These are phyloP conservation scores for Hydrolagus colliei DNA, from an alignment of 2,797 vertebrate species.

Conservation along the genomic window DNA sequence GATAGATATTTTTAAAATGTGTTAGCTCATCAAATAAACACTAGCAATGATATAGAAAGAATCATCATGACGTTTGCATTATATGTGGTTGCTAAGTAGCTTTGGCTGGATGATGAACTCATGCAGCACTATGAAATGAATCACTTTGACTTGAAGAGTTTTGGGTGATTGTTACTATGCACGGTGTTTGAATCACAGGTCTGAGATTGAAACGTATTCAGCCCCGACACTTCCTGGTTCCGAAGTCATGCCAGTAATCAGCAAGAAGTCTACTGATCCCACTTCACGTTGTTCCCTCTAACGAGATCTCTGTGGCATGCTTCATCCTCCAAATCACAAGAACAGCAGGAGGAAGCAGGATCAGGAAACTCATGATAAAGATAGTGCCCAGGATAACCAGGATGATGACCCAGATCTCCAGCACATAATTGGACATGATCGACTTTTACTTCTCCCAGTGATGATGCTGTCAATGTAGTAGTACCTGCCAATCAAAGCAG, in stretches of 20 bases:
- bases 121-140: neutral
- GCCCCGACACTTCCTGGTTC: too few species aligned
- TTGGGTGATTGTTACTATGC: neutral
- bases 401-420: constrained; percentile 46
- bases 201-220: neutral
- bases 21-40: too few species aligned
- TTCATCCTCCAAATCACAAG: constrained; percentile 48
- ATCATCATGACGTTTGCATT: too few species aligned
- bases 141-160: neutral
- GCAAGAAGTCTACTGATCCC: neutral
- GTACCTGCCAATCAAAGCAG: neutral
- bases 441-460: neutral
- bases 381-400: constrained; percentile 48
- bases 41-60: too few species aligned
- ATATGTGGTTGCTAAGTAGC: too few species aligned
- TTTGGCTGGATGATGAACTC: neutral
- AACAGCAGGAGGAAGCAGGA: constrained; percentile 38
- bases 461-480: neutral
- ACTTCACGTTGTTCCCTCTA: constrained; percentile 37
- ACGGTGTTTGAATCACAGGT: neutral
- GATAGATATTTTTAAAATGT: too few species aligned
- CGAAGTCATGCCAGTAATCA: neutral
- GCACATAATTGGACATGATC: neutral
- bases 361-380: constrained; percentile 48
- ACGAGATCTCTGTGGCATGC: constrained; percentile 36